Conservation (phyloP, 2,888 invertebrate species). For the Phengaris arion region DNA sequence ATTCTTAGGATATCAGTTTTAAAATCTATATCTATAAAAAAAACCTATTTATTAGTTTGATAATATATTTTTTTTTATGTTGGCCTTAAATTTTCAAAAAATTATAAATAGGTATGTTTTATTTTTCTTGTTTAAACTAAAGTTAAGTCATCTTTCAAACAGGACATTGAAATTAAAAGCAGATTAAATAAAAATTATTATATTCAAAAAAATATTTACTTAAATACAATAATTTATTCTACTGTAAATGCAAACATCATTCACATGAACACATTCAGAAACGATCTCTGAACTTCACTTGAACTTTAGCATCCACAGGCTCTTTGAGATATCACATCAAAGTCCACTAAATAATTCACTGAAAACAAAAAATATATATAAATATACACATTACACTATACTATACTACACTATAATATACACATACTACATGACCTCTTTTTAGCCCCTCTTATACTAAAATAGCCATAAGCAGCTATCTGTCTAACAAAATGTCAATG, state of each 20-base stretch:
- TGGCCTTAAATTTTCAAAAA: no score
- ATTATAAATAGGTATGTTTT: no score
- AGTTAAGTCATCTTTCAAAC: background rate
- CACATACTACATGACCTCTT: no score
- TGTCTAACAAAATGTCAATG: no score
- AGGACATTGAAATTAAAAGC: background rate
- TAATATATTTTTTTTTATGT: no score
- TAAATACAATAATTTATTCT: conserved; percentile 65
- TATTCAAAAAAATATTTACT: conserved; percentile 62
- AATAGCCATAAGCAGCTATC: no score
- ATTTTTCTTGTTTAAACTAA: background rate
- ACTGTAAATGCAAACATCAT: conserved; percentile 54
- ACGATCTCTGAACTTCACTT: conserved; percentile 37
- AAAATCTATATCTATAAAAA: no score
- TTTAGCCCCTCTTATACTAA: no score
- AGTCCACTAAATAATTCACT: conserved; percentile 42
- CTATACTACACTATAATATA: no score
- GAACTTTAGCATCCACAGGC: conserved; percentile 34
- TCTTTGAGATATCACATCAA: conserved; percentile 41
- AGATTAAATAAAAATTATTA: conserved; percentile 29
- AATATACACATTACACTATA: no score
- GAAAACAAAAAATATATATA: conserved; percentile 41
- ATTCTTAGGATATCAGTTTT: no score
- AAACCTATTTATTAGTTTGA: no score
- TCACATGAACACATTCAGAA: conserved; percentile 43